Conservation (phyloP, 2,888 invertebrate genomes). For the Schizotus pectinicornis region DNA sequence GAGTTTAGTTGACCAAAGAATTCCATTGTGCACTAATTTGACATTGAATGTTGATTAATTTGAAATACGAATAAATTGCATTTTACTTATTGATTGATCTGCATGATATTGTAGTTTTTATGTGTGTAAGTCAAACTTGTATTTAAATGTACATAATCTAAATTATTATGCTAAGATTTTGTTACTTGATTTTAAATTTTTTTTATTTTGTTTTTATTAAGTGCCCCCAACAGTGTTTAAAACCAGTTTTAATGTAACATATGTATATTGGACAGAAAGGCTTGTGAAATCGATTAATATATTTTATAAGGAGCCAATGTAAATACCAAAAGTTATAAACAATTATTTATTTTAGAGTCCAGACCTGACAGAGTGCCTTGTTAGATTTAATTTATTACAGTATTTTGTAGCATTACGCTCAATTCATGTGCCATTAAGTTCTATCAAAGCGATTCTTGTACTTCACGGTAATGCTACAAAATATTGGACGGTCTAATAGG, state of each 20-base stretch:
- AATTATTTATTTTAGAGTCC: slow-evolving; percentile 39
- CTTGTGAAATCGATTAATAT: slow-evolving; percentile 48
- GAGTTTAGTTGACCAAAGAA: slow-evolving; percentile 25
- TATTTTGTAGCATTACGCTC: slow-evolving; percentile 27
- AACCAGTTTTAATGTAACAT: slow-evolving; percentile 17
- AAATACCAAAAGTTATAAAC: slow-evolving; percentile 38
- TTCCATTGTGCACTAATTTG: slow-evolving; percentile 3
- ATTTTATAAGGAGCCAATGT: slow-evolving; percentile 47
- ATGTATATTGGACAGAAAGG: slow-evolving; percentile 40
- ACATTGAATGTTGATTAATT: slow-evolving; percentile 5
- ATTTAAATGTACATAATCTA: slow-evolving; percentile 12
- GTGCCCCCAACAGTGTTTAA: no score
- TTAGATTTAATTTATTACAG: slow-evolving; percentile 40
- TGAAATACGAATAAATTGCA: slow-evolving; percentile 21
- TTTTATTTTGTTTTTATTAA: no score
- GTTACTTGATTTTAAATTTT: no score
- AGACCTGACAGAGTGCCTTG: slow-evolving; percentile 54
- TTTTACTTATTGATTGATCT: slow-evolving; percentile 23
- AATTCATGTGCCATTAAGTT: slow-evolving; percentile 31
- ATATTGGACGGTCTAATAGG: slow-evolving; percentile 39
- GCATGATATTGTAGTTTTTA: slow-evolving; percentile 12
- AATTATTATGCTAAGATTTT: slow-evolving; percentile 2
- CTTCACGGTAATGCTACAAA: slow-evolving; percentile 31
- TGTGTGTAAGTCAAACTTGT: slow-evolving; percentile 3
- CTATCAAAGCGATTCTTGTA: slow-evolving; percentile 4